phyloP scores from a whole-genome alignment of 2,888 invertebrate genomes.

The Callimorpha dominula region DNA sequence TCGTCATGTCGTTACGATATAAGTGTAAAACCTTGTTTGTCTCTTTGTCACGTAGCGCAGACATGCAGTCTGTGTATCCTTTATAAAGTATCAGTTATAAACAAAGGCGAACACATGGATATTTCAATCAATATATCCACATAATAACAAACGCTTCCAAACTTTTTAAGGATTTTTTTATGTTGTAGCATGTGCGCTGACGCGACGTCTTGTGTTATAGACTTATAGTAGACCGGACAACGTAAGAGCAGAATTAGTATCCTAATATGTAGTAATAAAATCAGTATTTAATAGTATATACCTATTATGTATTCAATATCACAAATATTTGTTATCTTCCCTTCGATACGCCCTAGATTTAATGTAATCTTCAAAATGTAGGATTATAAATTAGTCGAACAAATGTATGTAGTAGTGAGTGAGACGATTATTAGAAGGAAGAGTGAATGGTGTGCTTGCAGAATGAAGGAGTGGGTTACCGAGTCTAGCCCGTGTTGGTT shows the following conservation, averaged over 20 bases:
- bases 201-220: background rate
- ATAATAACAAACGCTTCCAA: background rate
- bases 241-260: too few species aligned
- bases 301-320: too few species aligned
- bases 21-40: constrained; percentile 2
- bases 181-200: background rate
- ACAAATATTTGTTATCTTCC: too few species aligned
- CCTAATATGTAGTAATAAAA: too few species aligned
- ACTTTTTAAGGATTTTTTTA: background rate
- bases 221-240: background rate
- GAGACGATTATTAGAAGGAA: too few species aligned
- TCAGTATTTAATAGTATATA: background rate
- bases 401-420: too few species aligned
- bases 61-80: constrained; percentile 8
- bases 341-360: too few species aligned
- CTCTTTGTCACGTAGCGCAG: constrained; percentile 10
- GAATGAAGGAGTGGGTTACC: too few species aligned
- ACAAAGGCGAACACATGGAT: background rate
- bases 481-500: too few species aligned
- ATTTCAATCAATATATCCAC: background rate
- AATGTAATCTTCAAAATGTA: too few species aligned
- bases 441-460: too few species aligned
- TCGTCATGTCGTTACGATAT: background rate
- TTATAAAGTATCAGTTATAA: background rate
- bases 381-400: too few species aligned